These are phyloP conservation scores for Aurelia sp. DNA, from an alignment of 30 jellyfish, hydroid and myxozoan genomes.

Conservation along the genomic window DNA sequence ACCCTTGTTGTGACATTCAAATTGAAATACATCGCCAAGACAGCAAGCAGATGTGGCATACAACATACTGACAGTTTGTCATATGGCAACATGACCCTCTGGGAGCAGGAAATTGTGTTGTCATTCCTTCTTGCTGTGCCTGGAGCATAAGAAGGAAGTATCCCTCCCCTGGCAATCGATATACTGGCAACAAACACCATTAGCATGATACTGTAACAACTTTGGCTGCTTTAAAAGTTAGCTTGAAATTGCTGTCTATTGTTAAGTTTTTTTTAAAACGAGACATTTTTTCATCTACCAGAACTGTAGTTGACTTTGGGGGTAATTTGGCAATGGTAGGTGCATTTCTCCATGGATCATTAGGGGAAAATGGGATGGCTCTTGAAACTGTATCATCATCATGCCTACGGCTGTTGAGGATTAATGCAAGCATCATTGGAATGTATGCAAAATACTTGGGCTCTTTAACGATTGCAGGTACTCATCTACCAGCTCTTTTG, in stretches of 20 bases:
- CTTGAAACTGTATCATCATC: neutral
- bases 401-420: slow-evolving; percentile 11
- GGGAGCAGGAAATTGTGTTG: slow-evolving; percentile 12
- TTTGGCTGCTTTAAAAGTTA: too few species aligned
- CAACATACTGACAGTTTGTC: slow-evolving; percentile 1
- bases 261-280: neutral
- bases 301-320: neutral
- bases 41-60: slow-evolving; percentile 10
- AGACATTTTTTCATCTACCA: neutral
- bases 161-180: slow-evolving; percentile 7
- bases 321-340: slow-evolving; percentile 7
- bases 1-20: neutral
- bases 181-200: slow-evolving; percentile 14
- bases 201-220: neutral
- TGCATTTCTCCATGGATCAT: neutral
- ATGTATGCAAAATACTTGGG: neutral
- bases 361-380: neutral
- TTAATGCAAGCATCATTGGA: neutral
- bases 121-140: slow-evolving; percentile 17
- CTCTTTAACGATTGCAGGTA: neutral
- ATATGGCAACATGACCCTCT: slow-evolving; percentile 24
- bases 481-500: neutral
- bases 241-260: neutral
- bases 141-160: slow-evolving; percentile 8
- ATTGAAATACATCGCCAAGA: slow-evolving; percentile 1